phyloP scores from a whole-genome alignment of 1,140 invertebrate genomes.

The Idris sp. region DNA sequence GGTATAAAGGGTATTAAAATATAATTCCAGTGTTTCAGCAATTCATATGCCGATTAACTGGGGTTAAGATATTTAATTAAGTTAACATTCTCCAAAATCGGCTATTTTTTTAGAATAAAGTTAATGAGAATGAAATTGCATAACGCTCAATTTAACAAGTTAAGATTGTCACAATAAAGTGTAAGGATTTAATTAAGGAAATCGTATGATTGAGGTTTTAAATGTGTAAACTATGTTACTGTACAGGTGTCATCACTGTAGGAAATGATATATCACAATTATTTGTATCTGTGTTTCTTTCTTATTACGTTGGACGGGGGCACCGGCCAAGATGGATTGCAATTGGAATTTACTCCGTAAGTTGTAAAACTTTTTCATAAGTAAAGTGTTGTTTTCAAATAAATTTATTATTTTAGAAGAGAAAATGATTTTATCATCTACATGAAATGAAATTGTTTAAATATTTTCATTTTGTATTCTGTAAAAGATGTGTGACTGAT shows the following conservation, averaged over 20 bases:
- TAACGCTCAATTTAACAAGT: conserved; percentile 4
- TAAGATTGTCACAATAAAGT: neutral
- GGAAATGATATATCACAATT: conserved; percentile 83
- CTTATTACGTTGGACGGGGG: conserved; percentile 83
- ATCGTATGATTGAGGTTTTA: neutral
- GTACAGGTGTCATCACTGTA: conserved; percentile 83
- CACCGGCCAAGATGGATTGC: conserved; percentile 86
- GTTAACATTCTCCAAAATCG: no score
- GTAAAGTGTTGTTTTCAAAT: no score
- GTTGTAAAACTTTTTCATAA: conserved; percentile 7
- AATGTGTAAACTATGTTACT: conserved; percentile 14
- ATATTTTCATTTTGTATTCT: no score
- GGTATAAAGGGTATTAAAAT: no score
- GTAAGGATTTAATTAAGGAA: neutral
- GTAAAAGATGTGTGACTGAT: no score
- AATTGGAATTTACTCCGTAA: conserved; percentile 82
- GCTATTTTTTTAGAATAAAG: conserved; percentile 2
- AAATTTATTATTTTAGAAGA: no score
- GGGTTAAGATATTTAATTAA: no score
- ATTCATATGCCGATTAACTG: no score
- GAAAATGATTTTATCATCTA: no score
- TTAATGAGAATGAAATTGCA: conserved; percentile 5
- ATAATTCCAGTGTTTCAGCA: no score
- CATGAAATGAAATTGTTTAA: no score
- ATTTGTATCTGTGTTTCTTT: conserved; percentile 81